A percentile compares a stretch with the other conserved stretches of the same genome.
Conservation (phyloP, 1,140 invertebrate genomes). For the Sweltsa coloradensis region DNA sequence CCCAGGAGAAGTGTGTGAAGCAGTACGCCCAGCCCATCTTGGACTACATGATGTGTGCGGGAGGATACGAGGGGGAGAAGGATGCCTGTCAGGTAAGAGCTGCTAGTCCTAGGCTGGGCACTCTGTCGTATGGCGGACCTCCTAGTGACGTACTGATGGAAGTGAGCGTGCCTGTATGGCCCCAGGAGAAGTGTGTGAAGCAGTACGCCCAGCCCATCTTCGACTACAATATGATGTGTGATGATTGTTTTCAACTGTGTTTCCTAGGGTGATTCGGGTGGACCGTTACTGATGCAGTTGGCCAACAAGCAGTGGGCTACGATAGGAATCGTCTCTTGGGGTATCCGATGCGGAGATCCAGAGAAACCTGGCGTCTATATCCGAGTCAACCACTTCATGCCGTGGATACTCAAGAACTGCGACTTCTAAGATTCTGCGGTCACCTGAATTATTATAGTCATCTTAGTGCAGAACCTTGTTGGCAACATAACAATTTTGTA, state of each 20-base stretch:
- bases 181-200: constrained; percentile 47
- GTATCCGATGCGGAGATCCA: constrained; percentile 53
- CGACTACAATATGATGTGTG: constrained; percentile 21
- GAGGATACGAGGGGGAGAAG: constrained; percentile 50
- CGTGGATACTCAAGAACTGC: constrained; percentile 58
- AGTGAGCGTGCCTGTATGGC: constrained; percentile 69
- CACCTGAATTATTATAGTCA: too few species aligned
- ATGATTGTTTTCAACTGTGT: constrained; percentile 21
- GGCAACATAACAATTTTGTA: too few species aligned
- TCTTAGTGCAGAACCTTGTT: too few species aligned
- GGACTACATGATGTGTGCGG: constrained; percentile 57
- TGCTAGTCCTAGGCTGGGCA: too few species aligned
- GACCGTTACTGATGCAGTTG: constrained; percentile 59
- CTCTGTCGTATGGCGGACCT: constrained; percentile 45
- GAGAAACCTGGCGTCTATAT: constrained; percentile 58
- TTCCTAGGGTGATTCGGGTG: constrained; percentile 80
- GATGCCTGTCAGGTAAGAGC: constrained; percentile 63
- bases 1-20: constrained; percentile 47
- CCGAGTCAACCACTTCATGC: constrained; percentile 51
- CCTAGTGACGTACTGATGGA: constrained; percentile 57
- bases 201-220: constrained; percentile 49
- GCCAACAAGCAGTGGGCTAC: constrained; percentile 56
- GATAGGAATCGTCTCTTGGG: constrained; percentile 75
- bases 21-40: constrained; percentile 49
- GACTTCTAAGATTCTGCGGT: too few species aligned